Evolutionary conservation across 1,140 invertebrate genomes (phyloP), one percentile per base, ranked within the genome.

Genomic region (Thaumetopoea pityocampa): DNA sequence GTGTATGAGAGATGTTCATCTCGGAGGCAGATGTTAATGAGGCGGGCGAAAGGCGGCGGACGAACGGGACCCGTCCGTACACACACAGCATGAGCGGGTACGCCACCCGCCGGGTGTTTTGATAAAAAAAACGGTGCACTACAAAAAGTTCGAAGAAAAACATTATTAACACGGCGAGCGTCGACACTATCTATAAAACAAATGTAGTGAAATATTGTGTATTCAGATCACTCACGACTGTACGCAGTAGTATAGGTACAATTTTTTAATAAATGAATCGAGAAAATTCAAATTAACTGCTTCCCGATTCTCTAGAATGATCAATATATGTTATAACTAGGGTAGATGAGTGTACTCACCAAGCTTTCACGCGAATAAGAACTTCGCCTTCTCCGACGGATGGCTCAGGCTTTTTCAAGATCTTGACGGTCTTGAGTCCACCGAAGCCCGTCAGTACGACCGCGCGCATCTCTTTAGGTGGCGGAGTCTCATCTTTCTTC

Each of bases 371-470:
- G 49, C 92, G 87, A 60, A 96, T 93, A 10, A 95, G 87, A 37
- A 96, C 91, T 73, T 96, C 93, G 28, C 92, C 93, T 65, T 94
- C 92, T 40, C 70, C 88, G 8, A 90, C 77, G 14, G 88, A 88
- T 4, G 93, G 91, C 72, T 94, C 92, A 6, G 92, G 91, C 70
- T 93, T 94, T 76, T 90, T 92, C 55, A 91, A 87, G 32, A 92
- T 90, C 85, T 95, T 95, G 60, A 96, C 90, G 74, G 91, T 91
- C 76, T 95, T 95, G 29, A 94, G 86, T 14, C 93, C 93, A 12
- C 94, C 94, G 80, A 95, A 96, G 59, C 92, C 90, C 33, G 90
- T 92, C 38, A 96, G 87, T 47, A 95, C 91, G 47, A 96, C 90
- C 48, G 91, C 91, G 79, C 91, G 88, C 93, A 95, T 94, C 82